Evolutionary conservation across 2,797 vertebrate species (phyloP).

Genomic region (Tenualosa thibaudeaui): DNA sequence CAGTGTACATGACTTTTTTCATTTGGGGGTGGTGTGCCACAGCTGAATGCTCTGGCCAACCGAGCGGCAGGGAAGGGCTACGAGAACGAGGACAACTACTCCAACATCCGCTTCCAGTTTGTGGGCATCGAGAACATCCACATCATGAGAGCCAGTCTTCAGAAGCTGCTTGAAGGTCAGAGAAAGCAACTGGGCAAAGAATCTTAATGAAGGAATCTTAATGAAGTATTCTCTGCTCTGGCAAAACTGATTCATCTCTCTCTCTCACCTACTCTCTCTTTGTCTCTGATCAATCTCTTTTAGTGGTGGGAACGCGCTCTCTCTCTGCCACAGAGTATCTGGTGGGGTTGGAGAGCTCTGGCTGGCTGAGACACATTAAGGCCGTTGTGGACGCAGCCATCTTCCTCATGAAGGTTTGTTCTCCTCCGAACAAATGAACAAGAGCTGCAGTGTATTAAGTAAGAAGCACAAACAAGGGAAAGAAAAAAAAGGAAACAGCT

Average conservation of each 20-base stretch:
- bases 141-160: slow-evolving; percentile 94
- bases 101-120: slow-evolving; percentile 98
- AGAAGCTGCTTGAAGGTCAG: slow-evolving; percentile 93
- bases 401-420: slow-evolving; percentile 86
- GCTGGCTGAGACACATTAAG: slow-evolving; percentile 96
- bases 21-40: slow-evolving; percentile 9
- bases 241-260: neutral
- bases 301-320: slow-evolving; percentile 85
- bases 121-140: slow-evolving; percentile 99
- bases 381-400: slow-evolving; percentile 91
- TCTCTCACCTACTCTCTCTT: neutral
- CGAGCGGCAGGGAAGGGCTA: slow-evolving; percentile 98
- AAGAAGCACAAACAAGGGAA: neutral
- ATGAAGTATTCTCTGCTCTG: neutral
- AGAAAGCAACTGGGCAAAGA: neutral
- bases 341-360: slow-evolving; percentile 87
- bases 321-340: slow-evolving; percentile 89
- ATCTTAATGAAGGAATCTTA: neutral
- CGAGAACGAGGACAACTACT: slow-evolving; percentile 98
- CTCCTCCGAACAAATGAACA: neutral
- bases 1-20: neutral
- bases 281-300: slow-evolving; percentile 31
- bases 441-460: neutral
- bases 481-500: neutral
- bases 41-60: slow-evolving; percentile 97